Base-by-base conservation (phyloP, 2,797 vertebrate species). In the Sciurus vulgaris region DNA sequence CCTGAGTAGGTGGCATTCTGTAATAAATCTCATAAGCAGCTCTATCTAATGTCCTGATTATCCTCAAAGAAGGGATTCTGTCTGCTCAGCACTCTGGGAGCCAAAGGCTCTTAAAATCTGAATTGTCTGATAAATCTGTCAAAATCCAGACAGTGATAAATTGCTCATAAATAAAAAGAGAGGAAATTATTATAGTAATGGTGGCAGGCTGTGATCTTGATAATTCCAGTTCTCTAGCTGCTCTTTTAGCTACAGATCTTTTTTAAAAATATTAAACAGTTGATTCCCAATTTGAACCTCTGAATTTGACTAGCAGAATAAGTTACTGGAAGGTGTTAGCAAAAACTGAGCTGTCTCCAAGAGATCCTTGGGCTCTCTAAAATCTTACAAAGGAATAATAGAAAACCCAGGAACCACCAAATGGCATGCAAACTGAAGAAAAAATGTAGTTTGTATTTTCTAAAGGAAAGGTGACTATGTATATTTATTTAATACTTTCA, bases 31-130 rank as follows among this genome's bases (percentile, higher is more conserved):
- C 35, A 5, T 65, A 67, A 87, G 54, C 61, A 70, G 22, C 18
- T 28, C 20, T 59, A 38, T 76, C 69, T 54, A n/a, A 47, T n/a
- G 15, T 76, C 14, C 77, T 72, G 33, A 74, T 44, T n/a, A 8
- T 59, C 17, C 86, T 86, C n/a, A 77, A 47, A 96, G 84, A 54
- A 90, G 54, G 73, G 74, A 22, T 35, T 70, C 7, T 78, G 72
- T 54, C 17, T 81, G 74, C 30, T 81, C 65, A 89, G 87, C 59
- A 47, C 11, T 49, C n/a, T 2, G 11, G n/a, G 35, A 87, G 63
- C 83, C 81, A 94, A 94, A 35, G 9, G 17, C 30, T 89, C 49
- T 65, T 93, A 91, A 91, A 89, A 92, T 87, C 49, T 94, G 78
- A n/a, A 47, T 84, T 95, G 54, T 72, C 84, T 74, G 38, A 91